A percentile compares a stretch with the other conserved stretches of the same genome.
Conservation (phyloP, 2,888 invertebrate genomes). For the Heteropelma amictum region DNA sequence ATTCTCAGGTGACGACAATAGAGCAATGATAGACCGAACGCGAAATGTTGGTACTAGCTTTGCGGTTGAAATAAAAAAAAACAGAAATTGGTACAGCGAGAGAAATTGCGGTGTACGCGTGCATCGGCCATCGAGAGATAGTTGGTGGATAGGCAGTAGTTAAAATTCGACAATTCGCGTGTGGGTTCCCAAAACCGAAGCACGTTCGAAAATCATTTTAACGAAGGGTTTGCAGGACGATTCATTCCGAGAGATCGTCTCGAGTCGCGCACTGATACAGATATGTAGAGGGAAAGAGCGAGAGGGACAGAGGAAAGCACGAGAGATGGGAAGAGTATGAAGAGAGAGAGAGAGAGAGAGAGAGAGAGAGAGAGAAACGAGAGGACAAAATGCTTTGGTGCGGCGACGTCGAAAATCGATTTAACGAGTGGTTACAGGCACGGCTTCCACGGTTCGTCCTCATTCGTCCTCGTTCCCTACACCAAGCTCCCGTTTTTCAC, state of each 20-base stretch:
- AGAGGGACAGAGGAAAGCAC: constrained; percentile 6
- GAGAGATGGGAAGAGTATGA: background rate
- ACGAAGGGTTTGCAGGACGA: constrained; percentile 53
- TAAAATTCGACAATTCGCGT: constrained; percentile 53
- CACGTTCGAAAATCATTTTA: constrained; percentile 60
- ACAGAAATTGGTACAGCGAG: constrained; percentile 31
- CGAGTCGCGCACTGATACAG: constrained; percentile 33
- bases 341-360: constrained; percentile 8
- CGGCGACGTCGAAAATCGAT: constrained; percentile 55
- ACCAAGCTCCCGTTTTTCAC: constrained; percentile 24
- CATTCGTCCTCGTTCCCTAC: constrained; percentile 16
- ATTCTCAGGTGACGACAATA: background rate
- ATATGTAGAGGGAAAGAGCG: constrained; percentile 12
- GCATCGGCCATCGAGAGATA: constrained; percentile 7
- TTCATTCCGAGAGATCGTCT: constrained; percentile 55
- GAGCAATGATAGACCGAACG: background rate
- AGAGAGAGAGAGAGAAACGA: constrained; percentile 2
- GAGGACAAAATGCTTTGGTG: constrained; percentile 48
- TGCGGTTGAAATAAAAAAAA: constrained; percentile 1
- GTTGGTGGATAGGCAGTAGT: constrained; percentile 26
- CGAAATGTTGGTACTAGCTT: background rate
- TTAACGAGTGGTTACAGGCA: constrained; percentile 57
- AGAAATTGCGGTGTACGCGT: constrained; percentile 14
- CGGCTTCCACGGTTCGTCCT: constrained; percentile 42
- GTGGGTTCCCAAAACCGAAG: constrained; percentile 51